Conservation (phyloP, 2,888 invertebrate species). For the Eumacrocentrus americanus region DNA sequence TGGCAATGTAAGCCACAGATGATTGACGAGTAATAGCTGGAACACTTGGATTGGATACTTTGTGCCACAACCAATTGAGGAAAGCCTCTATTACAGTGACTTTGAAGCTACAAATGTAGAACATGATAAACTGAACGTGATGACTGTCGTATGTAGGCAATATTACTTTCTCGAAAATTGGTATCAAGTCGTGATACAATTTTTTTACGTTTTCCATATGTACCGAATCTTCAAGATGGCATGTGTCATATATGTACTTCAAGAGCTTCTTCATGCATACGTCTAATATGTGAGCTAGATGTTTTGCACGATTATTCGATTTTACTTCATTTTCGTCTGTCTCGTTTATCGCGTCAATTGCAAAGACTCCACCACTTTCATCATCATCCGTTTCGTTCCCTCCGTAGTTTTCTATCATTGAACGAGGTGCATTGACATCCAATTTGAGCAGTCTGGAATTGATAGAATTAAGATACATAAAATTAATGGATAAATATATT, state of each 20-base stretch:
- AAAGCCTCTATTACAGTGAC: constrained; percentile 68
- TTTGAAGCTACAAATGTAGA: constrained; percentile 75
- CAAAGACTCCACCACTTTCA: constrained; percentile 49
- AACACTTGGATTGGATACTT: constrained; percentile 71
- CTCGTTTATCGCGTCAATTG: constrained; percentile 42
- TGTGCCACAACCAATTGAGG: constrained; percentile 75
- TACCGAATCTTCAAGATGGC: constrained; percentile 61
- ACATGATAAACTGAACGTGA: constrained; percentile 79
- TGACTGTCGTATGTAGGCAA: constrained; percentile 83
- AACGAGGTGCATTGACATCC: constrained; percentile 74
- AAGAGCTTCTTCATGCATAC: constrained; percentile 77
- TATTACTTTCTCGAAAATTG: constrained; percentile 79
- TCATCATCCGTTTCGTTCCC: constrained; percentile 63
- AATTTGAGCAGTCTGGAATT: constrained; percentile 72
- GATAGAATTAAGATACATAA: constrained; percentile 31
- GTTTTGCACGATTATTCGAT: constrained; percentile 56
- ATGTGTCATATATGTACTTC: constrained; percentile 70
- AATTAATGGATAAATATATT: not conserved
- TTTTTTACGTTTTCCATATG: constrained; percentile 59
- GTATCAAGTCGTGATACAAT: constrained; percentile 68
- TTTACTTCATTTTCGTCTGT: constrained; percentile 42
- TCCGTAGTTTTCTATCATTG: constrained; percentile 64
- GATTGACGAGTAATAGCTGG: constrained; percentile 72
- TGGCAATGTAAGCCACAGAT: constrained; percentile 76
- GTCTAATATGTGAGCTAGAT: constrained; percentile 75